Conservation (phyloP, 2,797 vertebrate species). For the Lepus oiostolus region DNA sequence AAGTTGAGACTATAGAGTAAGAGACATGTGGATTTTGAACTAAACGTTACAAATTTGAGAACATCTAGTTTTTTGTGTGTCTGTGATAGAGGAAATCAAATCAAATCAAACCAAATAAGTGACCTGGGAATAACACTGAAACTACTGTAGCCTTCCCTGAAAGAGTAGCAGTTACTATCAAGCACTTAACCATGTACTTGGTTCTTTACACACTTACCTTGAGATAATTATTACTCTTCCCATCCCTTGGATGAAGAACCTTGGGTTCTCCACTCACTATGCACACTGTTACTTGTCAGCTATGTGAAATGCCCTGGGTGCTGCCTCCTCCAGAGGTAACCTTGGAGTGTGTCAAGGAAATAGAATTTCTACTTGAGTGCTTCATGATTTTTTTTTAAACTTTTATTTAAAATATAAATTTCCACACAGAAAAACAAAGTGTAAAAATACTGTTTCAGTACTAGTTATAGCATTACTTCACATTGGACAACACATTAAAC, state of each 20-base stretch:
- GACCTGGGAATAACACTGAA: background rate
- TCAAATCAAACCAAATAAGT: background rate
- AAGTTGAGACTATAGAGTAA: background rate
- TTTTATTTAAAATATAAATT: too few species aligned
- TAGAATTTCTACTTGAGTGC: background rate
- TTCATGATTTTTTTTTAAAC: background rate
- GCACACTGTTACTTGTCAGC: background rate
- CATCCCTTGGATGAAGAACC: background rate
- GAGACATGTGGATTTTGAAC: background rate
- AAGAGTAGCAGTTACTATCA: background rate
- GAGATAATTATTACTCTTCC: background rate
- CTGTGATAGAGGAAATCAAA: background rate
- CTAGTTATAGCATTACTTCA: too few species aligned
- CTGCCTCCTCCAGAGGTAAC: background rate
- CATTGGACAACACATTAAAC: too few species aligned
- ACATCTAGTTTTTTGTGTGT: background rate
- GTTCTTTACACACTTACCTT: background rate
- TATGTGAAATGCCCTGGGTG: background rate
- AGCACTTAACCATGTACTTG: background rate
- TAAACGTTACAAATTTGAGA: background rate
- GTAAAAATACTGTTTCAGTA: too few species aligned
- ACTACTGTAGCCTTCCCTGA: background rate
- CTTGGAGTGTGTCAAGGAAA: background rate
- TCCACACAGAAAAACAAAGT: too few species aligned
- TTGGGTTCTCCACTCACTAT: too few species aligned